Evolutionary conservation across 2,113 vertebrate genomes (phyloP).

Genomic region (Pelecanus crispus): DNA sequence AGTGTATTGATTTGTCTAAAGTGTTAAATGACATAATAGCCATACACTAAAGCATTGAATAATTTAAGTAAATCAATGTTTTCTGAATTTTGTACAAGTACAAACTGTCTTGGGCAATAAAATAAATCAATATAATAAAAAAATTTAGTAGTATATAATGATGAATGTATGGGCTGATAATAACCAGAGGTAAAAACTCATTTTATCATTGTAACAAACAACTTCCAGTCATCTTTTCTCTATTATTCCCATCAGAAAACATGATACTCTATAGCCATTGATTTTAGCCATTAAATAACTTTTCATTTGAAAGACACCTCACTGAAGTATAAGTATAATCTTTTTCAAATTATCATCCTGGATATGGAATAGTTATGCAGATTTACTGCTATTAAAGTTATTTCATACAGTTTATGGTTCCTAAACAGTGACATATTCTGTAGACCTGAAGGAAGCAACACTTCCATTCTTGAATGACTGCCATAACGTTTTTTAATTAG

Average conservation of each 20-base stretch:
- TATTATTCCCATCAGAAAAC: slow-evolving; percentile 65
- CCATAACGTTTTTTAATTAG: not conserved
- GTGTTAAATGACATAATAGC: slow-evolving; percentile 75
- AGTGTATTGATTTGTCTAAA: slow-evolving; percentile 73
- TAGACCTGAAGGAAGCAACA: not conserved
- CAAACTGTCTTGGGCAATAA: slow-evolving; percentile 67
- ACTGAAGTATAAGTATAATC: slow-evolving; percentile 22
- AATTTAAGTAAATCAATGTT: slow-evolving; percentile 79
- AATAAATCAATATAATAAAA: slow-evolving; percentile 74
- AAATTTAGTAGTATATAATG: slow-evolving; percentile 63
- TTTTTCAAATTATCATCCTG: slow-evolving; percentile 19
- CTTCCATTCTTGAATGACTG: not conserved
- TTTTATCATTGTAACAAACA: slow-evolving; percentile 61
- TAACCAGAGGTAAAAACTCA: slow-evolving; percentile 66
- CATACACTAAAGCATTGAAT: slow-evolving; percentile 73
- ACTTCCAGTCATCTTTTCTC: slow-evolving; percentile 61
- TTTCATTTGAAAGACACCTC: slow-evolving; percentile 59
- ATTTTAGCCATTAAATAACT: slow-evolving; percentile 66
- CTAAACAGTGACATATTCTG: slow-evolving; percentile 1
- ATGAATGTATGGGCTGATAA: slow-evolving; percentile 66
- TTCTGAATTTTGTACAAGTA: slow-evolving; percentile 73
- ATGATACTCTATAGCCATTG: slow-evolving; percentile 44
- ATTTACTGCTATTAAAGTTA: slow-evolving; percentile 35
- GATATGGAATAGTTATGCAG: slow-evolving; percentile 19
- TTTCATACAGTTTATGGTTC: slow-evolving; percentile 16